A percentile compares a stretch with the other conserved stretches of the same genome.
Evolutionary conservation across 2,797 vertebrate genomes (phyloP).

Genomic region (Poeciliopsis paucimaculata): DNA sequence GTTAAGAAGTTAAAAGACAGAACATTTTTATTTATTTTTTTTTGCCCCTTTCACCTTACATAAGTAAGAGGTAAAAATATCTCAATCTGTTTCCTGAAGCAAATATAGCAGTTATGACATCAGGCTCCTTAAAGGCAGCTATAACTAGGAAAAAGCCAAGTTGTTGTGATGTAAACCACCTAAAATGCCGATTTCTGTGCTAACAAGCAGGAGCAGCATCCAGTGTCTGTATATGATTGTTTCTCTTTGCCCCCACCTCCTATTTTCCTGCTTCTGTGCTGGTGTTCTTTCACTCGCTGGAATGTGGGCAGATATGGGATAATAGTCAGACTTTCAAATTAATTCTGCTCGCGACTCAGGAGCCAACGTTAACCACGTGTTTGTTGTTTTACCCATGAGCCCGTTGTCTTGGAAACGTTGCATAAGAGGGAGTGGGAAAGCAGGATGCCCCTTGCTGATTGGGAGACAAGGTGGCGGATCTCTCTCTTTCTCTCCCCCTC

Average conservation of each 20-base stretch:
- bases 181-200: conserved; percentile 39
- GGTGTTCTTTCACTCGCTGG: conserved; percentile 64
- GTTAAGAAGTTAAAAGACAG: conserved; percentile 30
- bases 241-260: conserved; percentile 30
- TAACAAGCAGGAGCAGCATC: conserved; percentile 53
- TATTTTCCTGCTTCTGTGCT: conserved; percentile 42
- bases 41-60: conserved; percentile 55
- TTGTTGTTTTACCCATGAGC: conserved; percentile 83
- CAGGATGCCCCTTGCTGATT: conserved; percentile 82
- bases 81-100: conserved; percentile 64
- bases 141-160: conserved; percentile 48
- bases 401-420: conserved; percentile 85
- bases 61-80: conserved; percentile 68
- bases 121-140: conserved; percentile 60
- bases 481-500: conserved; percentile 43
- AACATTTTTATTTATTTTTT: conserved; percentile 6
- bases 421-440: conserved; percentile 81
- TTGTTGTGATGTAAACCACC: conserved; percentile 51
- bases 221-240: conserved; percentile 21
- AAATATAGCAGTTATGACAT: conserved; percentile 70
- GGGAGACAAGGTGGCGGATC: conserved; percentile 80
- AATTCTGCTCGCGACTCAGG: conserved; percentile 75
- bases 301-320: conserved; percentile 76
- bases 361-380: conserved; percentile 83
- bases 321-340: conserved; percentile 79